phyloP scores from a whole-genome alignment of 2,113 vertebrate genomes.

The Osmerus eperlanus region DNA sequence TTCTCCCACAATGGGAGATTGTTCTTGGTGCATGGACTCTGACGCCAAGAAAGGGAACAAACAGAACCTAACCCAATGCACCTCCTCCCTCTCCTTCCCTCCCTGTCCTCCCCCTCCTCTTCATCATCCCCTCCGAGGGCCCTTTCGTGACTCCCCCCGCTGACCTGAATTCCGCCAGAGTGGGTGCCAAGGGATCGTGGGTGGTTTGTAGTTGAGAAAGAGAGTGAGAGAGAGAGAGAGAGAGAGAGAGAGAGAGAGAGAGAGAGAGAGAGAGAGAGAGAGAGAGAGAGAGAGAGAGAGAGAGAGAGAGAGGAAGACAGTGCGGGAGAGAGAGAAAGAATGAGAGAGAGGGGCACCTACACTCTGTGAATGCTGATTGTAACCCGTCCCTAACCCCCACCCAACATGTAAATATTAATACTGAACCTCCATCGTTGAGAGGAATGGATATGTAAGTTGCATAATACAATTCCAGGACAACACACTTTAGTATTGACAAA shows the following conservation, averaged over 20 bases:
- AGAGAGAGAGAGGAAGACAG: conserved; percentile 7
- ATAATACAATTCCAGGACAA: neutral
- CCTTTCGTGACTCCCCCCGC: conserved; percentile 55
- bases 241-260: too few relatives aligned
- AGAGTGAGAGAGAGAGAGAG: neutral
- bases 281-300: neutral
- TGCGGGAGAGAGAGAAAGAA: conserved; percentile 13
- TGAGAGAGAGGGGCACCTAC: conserved; percentile 23
- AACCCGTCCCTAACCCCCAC: conserved; percentile 6
- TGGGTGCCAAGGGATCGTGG: conserved; percentile 57
- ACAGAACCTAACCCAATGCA: conserved; percentile 11
- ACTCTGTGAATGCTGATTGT: conserved; percentile 39
- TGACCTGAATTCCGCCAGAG: conserved; percentile 63
- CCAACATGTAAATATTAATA: neutral
- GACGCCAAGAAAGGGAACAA: conserved; percentile 46
- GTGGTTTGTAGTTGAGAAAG: conserved; percentile 38
- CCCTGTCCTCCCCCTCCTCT: neutral
- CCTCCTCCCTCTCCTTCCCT: conserved; percentile 11
- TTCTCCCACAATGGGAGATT: conserved; percentile 53
- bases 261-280: too few relatives aligned
- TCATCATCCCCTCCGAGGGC: conserved; percentile 49
- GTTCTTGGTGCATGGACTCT: conserved; percentile 49
- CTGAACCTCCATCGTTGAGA: neutral
- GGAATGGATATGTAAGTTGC: neutral
- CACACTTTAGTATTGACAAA: too few relatives aligned